A percentile compares a stretch with the other conserved stretches of the same genome.
phyloP scores from a whole-genome alignment of 2,888 invertebrate species.

The Meteorus cinctellus region DNA sequence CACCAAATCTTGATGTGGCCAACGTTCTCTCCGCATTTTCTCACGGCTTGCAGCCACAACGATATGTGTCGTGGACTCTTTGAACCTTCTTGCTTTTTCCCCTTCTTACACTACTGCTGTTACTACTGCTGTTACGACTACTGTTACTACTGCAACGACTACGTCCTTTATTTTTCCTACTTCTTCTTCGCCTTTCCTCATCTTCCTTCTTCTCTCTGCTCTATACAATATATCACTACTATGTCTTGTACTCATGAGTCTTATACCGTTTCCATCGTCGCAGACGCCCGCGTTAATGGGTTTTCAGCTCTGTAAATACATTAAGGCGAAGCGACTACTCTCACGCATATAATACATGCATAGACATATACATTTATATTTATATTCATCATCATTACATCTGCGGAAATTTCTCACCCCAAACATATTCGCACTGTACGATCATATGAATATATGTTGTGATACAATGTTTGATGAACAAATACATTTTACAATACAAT shows the following conservation, averaged over 20 bases:
- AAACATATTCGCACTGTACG: neutral
- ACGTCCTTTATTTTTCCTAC: neutral
- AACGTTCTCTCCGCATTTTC: conserved; percentile 14
- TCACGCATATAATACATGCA: neutral
- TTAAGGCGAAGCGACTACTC: conserved; percentile 51
- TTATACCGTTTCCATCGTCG: neutral
- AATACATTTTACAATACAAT: neutral
- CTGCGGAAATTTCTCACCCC: conserved; percentile 1
- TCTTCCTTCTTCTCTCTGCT: neutral
- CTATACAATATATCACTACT: neutral
- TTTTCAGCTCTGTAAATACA: conserved; percentile 65
- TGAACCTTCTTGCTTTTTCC: conserved; percentile 2
- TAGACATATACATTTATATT: neutral
- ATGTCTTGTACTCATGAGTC: conserved; percentile 32
- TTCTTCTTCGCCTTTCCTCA: neutral
- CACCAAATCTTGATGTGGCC: too few relatives aligned
- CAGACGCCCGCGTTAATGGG: conserved; percentile 61
- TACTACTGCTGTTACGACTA: neutral
- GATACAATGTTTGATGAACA: neutral
- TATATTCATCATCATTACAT: neutral
- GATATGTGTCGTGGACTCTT: conserved; percentile 34
- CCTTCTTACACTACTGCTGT: neutral
- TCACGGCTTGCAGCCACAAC: conserved; percentile 14
- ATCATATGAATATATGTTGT: neutral
- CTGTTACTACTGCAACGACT: neutral